Evolutionary conservation across 2,113 vertebrate species (phyloP).

Genomic region (Lontra canadensis): DNA sequence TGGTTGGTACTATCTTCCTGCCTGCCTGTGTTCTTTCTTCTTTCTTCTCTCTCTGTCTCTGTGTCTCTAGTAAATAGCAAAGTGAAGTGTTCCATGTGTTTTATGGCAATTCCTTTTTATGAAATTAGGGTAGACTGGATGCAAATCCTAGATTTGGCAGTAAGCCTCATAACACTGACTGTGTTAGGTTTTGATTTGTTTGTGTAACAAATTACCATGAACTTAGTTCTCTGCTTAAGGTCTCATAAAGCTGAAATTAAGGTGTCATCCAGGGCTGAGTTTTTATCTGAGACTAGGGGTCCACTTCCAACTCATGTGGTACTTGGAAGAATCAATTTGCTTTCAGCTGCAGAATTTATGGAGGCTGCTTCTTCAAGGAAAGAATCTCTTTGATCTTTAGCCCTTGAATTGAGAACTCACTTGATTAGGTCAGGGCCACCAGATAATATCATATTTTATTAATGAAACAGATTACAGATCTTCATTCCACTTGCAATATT

Average conservation of each 20-base stretch:
- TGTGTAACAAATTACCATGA: background rate
- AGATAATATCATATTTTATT: background rate
- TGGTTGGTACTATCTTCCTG: background rate
- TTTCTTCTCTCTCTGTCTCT: background rate
- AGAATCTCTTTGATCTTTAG: background rate
- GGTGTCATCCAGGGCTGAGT: background rate
- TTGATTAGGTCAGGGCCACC: background rate
- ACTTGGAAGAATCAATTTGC: background rate
- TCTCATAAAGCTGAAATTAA: background rate
- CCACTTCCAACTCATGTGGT: background rate
- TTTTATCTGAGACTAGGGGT: background rate
- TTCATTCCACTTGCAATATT: background rate
- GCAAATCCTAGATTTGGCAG: background rate
- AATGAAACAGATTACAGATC: background rate
- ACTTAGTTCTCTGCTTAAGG: background rate
- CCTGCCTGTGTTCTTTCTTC: background rate
- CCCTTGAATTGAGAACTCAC: background rate
- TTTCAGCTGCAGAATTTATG: background rate
- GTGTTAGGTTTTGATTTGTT: background rate
- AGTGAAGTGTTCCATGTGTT: background rate
- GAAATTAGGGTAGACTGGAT: background rate
- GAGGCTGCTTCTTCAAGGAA: background rate
- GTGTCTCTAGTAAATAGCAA: background rate
- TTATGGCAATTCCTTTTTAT: background rate
- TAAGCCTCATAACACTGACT: background rate